Evolutionary conservation across 2,888 invertebrate genomes (phyloP), one percentile per base, ranked within the genome.

Genomic region (Leptinotarsa juncta): DNA sequence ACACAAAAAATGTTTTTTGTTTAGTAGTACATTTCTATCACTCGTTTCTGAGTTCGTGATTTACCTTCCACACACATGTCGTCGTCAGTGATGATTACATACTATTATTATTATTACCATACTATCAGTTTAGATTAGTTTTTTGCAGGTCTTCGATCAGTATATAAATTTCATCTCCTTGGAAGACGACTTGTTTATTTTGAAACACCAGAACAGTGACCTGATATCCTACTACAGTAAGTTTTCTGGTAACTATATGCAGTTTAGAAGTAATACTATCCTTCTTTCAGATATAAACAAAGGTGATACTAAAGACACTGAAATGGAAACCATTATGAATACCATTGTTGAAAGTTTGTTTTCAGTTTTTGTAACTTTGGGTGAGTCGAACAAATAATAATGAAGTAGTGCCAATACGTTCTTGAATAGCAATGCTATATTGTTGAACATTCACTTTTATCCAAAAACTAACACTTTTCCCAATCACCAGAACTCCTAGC

Each of bases 131-230:
- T 15, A 69, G 65, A 60, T 32, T 67, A 57, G 48, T 49, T 50
- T 20, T 69, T 83, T 89, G 26, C 82, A 93, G 93, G 92, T 99
- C 16, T 98, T 94, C 89, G 99, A 99, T 88, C 99, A 99, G 88
- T 99, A 99, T 90, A 91, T 99, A 71, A 99, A 99, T 89, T 99
- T 99, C 84, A 98, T 99, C 82, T 95, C 97, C 66, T 89, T 99
- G 79, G 99, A 99, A 90, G 98, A 99, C 88, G 98, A 99, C 86
- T 92, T 99, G 87, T 99, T 99, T 88, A 93, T 96, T 71, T 90
- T 98, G 84, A 94, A 96, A 85, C 97, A 98, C 88, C 97, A 97
- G 87, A 96, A 96, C 85, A 95, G 95, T 83, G 97, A 97, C 83
- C 88, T 93, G 57, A 90, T 98, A 75, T 97, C 98, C 1, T 99